phyloP scores from a whole-genome alignment of 1,140 invertebrate genomes.

The Euglossa dilemma region DNA sequence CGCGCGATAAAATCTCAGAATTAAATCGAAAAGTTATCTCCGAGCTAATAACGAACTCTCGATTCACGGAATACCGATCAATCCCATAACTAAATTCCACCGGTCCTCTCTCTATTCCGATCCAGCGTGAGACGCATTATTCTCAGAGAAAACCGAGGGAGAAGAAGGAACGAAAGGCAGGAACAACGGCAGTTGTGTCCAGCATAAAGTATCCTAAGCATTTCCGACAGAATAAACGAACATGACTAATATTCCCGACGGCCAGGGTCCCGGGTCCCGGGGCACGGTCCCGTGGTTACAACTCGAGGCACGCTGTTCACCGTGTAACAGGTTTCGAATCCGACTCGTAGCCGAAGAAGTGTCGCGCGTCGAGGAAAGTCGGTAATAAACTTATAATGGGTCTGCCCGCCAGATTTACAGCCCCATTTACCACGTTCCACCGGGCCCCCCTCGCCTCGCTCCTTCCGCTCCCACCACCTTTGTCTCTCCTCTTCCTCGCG shows the following conservation, averaged over 20 bases:
- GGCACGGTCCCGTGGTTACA: background rate
- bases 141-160: background rate
- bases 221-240: conserved; percentile 54
- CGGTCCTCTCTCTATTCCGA: background rate
- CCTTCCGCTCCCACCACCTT: background rate
- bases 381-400: conserved; percentile 76
- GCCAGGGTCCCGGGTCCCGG: background rate
- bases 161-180: background rate
- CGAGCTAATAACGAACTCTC: no score
- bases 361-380: conserved; percentile 65
- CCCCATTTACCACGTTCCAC: conserved; percentile 63
- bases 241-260: conserved; percentile 48
- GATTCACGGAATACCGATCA: background rate
- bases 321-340: conserved; percentile 62
- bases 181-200: conserved; percentile 13
- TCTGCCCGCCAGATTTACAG: conserved; percentile 70
- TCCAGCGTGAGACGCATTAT: background rate
- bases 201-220: conserved; percentile 38
- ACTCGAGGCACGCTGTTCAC: conserved; percentile 8
- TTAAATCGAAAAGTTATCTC: no score
- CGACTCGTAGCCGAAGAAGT: conserved; percentile 59
- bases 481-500: conserved; percentile 4
- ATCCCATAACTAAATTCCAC: background rate
- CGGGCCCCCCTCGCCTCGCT: background rate
- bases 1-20: no score